A percentile compares a stretch with the other conserved stretches of the same genome.
Evolutionary conservation across 1,140 invertebrate genomes (phyloP).

Genomic region (Rhyacophila brunnea): DNA sequence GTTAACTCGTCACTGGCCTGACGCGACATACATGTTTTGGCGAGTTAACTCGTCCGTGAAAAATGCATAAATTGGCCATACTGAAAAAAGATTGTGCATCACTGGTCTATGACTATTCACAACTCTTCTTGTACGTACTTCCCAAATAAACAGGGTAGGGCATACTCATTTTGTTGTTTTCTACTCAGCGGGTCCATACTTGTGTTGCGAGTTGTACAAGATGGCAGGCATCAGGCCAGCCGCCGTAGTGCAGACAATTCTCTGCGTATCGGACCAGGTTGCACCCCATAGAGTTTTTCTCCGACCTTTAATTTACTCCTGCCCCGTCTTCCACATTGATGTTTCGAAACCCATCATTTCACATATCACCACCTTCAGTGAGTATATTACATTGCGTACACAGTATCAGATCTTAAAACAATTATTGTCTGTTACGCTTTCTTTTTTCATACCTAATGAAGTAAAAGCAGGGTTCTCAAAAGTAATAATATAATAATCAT

Average conservation of each 20-base stretch:
- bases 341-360: conserved; percentile 77
- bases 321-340: conserved; percentile 72
- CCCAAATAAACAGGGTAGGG: neutral
- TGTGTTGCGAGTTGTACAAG: conserved; percentile 81
- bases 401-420: too few species aligned
- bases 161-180: conserved; percentile 19
- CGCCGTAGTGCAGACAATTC: conserved; percentile 59
- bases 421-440: too few species aligned
- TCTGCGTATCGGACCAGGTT: conserved; percentile 72
- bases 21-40: too few species aligned
- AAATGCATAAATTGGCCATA: too few species aligned
- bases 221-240: conserved; percentile 62
- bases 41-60: too few species aligned
- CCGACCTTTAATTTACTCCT: conserved; percentile 81
- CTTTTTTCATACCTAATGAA: too few species aligned
- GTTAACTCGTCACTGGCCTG: too few species aligned
- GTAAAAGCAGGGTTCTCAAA: too few species aligned
- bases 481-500: too few species aligned
- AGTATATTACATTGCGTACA: conserved; percentile 40
- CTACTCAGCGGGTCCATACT: conserved; percentile 67
- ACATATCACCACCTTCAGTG: conserved; percentile 74
- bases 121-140: too few species aligned
- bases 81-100: too few species aligned
- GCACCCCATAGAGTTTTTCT: conserved; percentile 79
- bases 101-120: too few species aligned